Evolutionary conservation across 2,797 vertebrate genomes (phyloP), one percentile per base, ranked within the genome.

Genomic region (Sebastiscus tertius): DNA sequence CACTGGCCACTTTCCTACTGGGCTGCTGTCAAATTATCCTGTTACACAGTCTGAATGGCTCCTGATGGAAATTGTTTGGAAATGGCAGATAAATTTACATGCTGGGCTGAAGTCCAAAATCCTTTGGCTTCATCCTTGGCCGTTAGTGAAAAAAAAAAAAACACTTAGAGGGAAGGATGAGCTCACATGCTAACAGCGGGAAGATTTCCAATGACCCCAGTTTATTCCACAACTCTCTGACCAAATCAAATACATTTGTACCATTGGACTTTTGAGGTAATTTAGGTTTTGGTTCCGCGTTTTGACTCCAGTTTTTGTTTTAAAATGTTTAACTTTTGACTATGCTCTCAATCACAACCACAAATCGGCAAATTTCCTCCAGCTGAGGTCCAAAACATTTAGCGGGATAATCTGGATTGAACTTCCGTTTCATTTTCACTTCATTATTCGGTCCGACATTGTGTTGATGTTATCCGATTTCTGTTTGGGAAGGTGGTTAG

Each of bases 61-160:
- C 90, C 89, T 94, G 93, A 94, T 94, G 92, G 92, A 94, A 93
- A 94, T 93, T 94, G 93, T 93, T 91, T 91, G 90, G 89, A 92
- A 92, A 92, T 91, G 89, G 91, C 87, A 92, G 93, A 91, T 92
- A 89, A 85, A 92, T 93, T 93, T 92, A 91, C 88, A 90, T 87
- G 90, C 91, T 91, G 92, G 92, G 92, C 93, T 86, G 67, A 81
- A 75, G 90, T 93, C 93, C 93, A 94, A 90, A 85, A 85, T 83
- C 80, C 79, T 92, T 82, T 87, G 88, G 92, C 89, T 89, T 77
- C 90, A 76, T 92, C 80, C 76, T 81, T 55, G 26, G 86, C 91
- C 86, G 83, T 90, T 89, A 79, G 89, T 82, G 59, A 86, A 85
- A 88, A 86, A 79, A 73, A 73, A 55, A 82, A 79, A 69, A 79